Conservation (phyloP, 30 jellyfish, hydroid and myxozoan species). For the Hydractinia echinata region DNA sequence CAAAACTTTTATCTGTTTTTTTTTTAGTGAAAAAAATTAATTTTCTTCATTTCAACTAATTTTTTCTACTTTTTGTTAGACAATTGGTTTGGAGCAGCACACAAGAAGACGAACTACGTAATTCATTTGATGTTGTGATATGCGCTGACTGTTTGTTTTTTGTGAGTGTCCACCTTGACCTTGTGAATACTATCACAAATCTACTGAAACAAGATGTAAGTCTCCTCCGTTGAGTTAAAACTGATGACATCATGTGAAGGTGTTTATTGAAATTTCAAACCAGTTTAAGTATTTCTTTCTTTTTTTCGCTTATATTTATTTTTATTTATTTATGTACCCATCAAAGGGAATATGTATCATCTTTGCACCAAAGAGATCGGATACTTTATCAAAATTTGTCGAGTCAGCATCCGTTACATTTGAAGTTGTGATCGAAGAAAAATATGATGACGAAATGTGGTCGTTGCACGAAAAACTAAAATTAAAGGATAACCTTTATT, state of each 20-base stretch:
- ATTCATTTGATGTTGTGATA: slow-evolving; percentile 27
- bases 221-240: too few relatives aligned
- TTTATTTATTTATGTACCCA: neutral
- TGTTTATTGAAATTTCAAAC: neutral
- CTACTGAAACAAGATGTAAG: neutral
- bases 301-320: too few relatives aligned
- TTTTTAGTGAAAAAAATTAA: neutral
- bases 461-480: slow-evolving; percentile 1
- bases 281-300: too few relatives aligned
- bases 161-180: neutral
- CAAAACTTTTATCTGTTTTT: too few relatives aligned
- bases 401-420: slow-evolving; percentile 25
- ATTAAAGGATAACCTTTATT: neutral
- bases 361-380: slow-evolving; percentile 54
- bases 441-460: slow-evolving; percentile 54
- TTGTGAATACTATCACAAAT: neutral
- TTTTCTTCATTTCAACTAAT: neutral
- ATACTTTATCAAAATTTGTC: slow-evolving; percentile 27
- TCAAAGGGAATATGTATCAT: slow-evolving; percentile 42
- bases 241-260: neutral
- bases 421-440: slow-evolving; percentile 16
- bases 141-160: slow-evolving; percentile 56
- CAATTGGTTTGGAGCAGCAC: slow-evolving; percentile 27
- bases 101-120: neutral
- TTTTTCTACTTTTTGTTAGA: slow-evolving; percentile 1